Percentiles rank a stretch among this genome's conserved stretches.
phyloP scores from a whole-genome alignment of 2,797 vertebrate species.

The Etheostoma perlongum region DNA sequence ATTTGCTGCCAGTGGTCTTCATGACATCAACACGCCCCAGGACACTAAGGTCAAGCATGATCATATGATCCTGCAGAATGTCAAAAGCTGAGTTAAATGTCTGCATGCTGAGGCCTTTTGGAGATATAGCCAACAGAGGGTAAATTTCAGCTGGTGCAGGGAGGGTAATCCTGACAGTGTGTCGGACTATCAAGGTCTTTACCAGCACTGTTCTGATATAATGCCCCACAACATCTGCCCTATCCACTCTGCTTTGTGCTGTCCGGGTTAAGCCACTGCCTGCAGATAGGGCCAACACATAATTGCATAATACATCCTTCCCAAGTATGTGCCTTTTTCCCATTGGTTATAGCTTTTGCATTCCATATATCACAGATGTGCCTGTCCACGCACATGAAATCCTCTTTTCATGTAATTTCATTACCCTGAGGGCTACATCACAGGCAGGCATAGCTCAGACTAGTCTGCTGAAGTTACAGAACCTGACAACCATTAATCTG shows the following conservation, averaged over 20 bases:
- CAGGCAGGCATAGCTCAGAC: not conserved
- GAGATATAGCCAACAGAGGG: conserved; percentile 23
- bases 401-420: conserved; percentile 71
- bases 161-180: conserved; percentile 27
- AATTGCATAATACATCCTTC: conserved; percentile 51
- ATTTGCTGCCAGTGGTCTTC: conserved; percentile 72
- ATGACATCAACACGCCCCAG: conserved; percentile 52
- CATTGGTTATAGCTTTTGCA: conserved; percentile 63
- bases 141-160: conserved; percentile 35
- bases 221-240: conserved; percentile 25
- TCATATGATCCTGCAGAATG: conserved; percentile 53
- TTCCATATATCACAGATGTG: conserved; percentile 82
- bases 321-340: conserved; percentile 46
- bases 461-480: conserved; percentile 12
- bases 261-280: conserved; percentile 33
- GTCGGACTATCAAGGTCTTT: conserved; percentile 35
- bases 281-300: conserved; percentile 32
- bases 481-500: not conserved
- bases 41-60: conserved; percentile 71
- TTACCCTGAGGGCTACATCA: conserved; percentile 11
- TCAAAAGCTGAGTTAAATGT: conserved; percentile 46
- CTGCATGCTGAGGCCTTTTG: conserved; percentile 40
- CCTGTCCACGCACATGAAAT: conserved; percentile 78
- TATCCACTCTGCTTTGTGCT: conserved; percentile 21
- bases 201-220: conserved; percentile 31